These are phyloP conservation scores for Meloidogyne chitwoodi DNA, from an alignment of 1,140 invertebrate genomes.

Conservation along the genomic window DNA sequence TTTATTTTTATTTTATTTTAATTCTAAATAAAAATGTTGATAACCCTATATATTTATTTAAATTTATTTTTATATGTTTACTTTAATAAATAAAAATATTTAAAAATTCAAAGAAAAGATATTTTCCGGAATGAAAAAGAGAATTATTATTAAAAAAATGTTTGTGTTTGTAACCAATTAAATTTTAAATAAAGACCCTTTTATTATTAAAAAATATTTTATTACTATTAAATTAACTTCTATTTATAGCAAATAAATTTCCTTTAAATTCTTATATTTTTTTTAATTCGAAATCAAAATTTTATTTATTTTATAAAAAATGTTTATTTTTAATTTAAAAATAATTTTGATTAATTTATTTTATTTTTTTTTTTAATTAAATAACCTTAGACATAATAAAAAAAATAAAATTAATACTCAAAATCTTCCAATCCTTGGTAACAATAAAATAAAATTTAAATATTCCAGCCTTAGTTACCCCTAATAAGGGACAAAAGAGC, in stretches of 20 bases:
- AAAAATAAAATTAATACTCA: no score
- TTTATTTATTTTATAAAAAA: no score
- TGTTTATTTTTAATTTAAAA: no score
- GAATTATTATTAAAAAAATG: background rate
- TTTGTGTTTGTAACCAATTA: background rate
- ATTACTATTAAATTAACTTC: background rate
- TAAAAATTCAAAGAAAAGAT: background rate
- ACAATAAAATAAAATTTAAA: background rate
- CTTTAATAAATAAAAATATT: no score
- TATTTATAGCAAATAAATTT: background rate
- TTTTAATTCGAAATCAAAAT: no score
- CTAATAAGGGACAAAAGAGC: no score
- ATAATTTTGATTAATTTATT: no score
- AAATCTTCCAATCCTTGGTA: background rate
- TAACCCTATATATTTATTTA: no score
- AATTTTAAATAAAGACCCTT: background rate
- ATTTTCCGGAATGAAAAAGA: background rate
- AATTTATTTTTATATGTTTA: no score
- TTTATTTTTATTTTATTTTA: background rate
- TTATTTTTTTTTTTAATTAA: no score
- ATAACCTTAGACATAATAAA: no score
- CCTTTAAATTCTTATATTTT: background rate
- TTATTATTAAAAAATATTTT: background rate
- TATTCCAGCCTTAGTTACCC: background rate
- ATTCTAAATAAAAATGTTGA: background rate